These are phyloP conservation scores for Chrysodeixis includens DNA, from an alignment of 2,888 invertebrate genomes.

Conservation along the genomic window DNA sequence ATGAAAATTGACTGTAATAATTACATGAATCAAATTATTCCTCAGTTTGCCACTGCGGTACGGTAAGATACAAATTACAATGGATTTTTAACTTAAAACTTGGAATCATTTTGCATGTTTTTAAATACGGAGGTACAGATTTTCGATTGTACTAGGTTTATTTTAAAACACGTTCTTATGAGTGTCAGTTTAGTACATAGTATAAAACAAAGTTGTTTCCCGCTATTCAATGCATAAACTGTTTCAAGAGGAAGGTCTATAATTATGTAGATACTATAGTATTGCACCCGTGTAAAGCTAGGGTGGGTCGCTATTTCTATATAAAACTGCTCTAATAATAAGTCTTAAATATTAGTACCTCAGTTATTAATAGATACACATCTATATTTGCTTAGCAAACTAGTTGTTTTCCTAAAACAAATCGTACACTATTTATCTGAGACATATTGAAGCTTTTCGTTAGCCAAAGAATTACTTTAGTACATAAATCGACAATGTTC, in stretches of 20 bases:
- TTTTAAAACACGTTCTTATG: too few species aligned
- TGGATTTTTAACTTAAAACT: slow-evolving; percentile 24
- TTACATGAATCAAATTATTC: slow-evolving; percentile 75
- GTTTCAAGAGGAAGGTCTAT: too few species aligned
- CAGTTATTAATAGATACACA: too few species aligned
- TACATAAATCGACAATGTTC: neutral
- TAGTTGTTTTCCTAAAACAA: neutral
- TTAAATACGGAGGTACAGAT: neutral
- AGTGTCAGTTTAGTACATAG: too few species aligned
- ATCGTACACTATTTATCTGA: slow-evolving; percentile 4
- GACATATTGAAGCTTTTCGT: slow-evolving; percentile 3
- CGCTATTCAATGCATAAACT: too few species aligned
- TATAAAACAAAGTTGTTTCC: too few species aligned
- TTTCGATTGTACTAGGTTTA: neutral
- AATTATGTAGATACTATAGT: too few species aligned
- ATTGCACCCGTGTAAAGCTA: too few species aligned
- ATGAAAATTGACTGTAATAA: slow-evolving; percentile 82
- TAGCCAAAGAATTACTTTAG: neutral
- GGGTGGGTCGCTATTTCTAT: neutral
- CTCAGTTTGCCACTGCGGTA: slow-evolving; percentile 55
- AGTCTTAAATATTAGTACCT: neutral
- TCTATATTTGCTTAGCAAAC: neutral
- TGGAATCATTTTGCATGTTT: slow-evolving; percentile 20
- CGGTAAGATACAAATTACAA: slow-evolving; percentile 46
- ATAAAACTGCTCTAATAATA: neutral